Conservation (phyloP, 2,113 vertebrate genomes). For the Spea multiplicata region DNA sequence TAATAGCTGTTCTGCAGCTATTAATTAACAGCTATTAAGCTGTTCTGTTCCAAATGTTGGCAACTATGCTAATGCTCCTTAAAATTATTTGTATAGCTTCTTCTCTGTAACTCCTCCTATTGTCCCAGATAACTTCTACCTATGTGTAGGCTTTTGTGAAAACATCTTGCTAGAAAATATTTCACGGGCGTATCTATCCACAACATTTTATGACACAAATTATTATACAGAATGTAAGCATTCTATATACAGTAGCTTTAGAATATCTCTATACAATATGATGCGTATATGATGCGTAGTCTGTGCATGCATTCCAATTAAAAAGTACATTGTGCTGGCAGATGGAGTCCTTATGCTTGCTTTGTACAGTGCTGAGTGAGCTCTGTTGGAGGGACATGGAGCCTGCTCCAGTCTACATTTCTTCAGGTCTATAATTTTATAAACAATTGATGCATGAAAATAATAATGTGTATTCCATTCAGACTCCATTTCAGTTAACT, state of each 20-base stretch:
- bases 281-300: background rate
- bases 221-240: background rate
- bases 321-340: conserved; percentile 37
- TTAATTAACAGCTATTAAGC: too few species aligned
- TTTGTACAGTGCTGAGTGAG: conserved; percentile 14
- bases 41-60: too few species aligned
- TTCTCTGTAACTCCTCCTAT: too few species aligned
- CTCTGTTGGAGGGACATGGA: conserved; percentile 31
- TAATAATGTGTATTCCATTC: conserved; percentile 47
- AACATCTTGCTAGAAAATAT: too few species aligned
- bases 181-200: too few species aligned
- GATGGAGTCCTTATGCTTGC: conserved; percentile 35
- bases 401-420: conserved; percentile 26
- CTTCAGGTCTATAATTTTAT: conserved; percentile 45
- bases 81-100: too few species aligned
- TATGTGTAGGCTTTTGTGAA: too few species aligned
- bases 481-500: conserved; percentile 47
- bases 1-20: too few species aligned
- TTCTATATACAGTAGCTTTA: background rate
- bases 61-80: too few species aligned
- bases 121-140: too few species aligned
- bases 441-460: conserved; percentile 48
- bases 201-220: background rate
- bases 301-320: conserved; percentile 11
- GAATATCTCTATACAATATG: background rate